These are phyloP conservation scores for Mesodorylaimus sp. DNA, from an alignment of 2,888 invertebrate species.

Conservation along the genomic window DNA sequence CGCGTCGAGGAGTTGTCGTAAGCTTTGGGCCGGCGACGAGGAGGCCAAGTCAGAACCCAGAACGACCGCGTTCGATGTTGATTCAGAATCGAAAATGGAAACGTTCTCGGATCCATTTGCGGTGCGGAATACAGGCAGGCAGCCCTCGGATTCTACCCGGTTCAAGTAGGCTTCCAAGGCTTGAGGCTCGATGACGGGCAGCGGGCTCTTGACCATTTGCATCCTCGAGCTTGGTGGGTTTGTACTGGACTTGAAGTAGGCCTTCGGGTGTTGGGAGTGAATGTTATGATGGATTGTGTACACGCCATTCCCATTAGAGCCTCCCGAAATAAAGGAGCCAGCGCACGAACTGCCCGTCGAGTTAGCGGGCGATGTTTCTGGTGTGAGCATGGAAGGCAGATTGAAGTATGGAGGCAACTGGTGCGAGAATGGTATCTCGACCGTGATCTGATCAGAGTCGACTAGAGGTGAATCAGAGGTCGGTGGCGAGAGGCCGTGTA, in stretches of 20 bases:
- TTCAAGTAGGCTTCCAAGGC: constrained; percentile 9
- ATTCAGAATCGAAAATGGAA: too few species aligned
- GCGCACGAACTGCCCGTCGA: too few species aligned
- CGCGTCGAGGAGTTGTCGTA: too few species aligned
- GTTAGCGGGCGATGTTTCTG: constrained; percentile 1
- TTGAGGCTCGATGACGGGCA: constrained; percentile 8
- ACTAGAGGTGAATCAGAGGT: constrained; percentile 2
- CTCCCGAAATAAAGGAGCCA: too few species aligned
- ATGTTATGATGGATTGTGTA: too few species aligned
- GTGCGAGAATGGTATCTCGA: neutral
- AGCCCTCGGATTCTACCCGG: constrained; percentile 1
- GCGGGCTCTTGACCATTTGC: neutral
- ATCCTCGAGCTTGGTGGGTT: too few species aligned
- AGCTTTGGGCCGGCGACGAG: too few species aligned
- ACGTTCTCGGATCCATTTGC: too few species aligned
- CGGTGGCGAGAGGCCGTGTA: neutral
- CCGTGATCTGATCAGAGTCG: neutral
- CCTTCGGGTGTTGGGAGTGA: neutral
- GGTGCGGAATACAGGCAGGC: constrained; percentile 2
- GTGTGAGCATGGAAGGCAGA: neutral
- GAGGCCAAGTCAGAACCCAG: too few species aligned
- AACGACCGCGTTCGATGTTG: too few species aligned
- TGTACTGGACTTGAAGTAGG: too few species aligned
- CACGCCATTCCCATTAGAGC: too few species aligned
- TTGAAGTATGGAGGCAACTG: neutral